Evolutionary conservation across 2,888 invertebrate species (phyloP).

Genomic region (Sepiola atlantica): DNA sequence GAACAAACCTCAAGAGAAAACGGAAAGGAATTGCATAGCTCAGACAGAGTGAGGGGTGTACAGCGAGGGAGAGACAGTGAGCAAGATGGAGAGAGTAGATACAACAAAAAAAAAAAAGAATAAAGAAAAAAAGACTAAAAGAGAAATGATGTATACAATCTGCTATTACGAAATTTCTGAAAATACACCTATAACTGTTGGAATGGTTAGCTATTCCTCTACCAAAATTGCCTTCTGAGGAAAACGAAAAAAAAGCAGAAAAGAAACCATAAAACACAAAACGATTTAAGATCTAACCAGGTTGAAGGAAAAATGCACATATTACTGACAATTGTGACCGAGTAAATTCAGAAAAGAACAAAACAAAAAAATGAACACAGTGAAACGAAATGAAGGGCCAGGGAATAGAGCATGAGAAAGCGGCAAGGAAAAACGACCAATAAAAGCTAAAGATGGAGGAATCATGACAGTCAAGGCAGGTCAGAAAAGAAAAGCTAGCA

Average conservation of each 20-base stretch:
- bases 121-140: background rate
- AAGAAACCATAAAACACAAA: no score
- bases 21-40: constrained; percentile 37
- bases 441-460: background rate
- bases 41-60: background rate
- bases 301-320: background rate
- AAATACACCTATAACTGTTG: constrained; percentile 39
- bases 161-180: constrained; percentile 32
- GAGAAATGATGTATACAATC: background rate
- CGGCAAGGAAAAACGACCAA: no score
- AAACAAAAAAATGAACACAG: background rate
- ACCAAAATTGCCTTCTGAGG: constrained; percentile 34
- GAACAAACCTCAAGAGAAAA: constrained; percentile 40
- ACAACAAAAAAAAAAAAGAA: background rate
- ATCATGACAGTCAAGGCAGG: background rate
- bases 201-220: constrained; percentile 14
- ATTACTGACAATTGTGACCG: background rate
- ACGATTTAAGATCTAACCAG: background rate
- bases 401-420: no score
- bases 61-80: no score
- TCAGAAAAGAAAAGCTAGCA: background rate
- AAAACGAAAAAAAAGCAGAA: background rate
- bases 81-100: no score
- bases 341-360: background rate
- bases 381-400: background rate